Evolutionary conservation across 1,140 invertebrate species (phyloP).

Genomic region (Drosophila lacertosa): DNA sequence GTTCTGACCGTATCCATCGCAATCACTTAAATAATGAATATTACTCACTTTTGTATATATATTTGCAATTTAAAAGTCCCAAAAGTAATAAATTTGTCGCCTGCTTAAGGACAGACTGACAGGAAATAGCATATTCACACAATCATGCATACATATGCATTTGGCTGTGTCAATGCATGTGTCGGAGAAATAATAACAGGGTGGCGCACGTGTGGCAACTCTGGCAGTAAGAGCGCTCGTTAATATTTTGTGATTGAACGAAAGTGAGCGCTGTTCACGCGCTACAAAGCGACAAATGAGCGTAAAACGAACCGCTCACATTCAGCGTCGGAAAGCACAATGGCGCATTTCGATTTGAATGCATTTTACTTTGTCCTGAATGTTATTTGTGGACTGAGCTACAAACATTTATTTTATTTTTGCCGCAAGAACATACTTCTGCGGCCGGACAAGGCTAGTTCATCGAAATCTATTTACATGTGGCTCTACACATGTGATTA

Average conservation of each 20-base stretch:
- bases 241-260: conserved; percentile 15
- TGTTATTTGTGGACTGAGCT: conserved; percentile 19
- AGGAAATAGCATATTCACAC: conserved; percentile 26
- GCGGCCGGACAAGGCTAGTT: neutral
- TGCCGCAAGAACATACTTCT: conserved; percentile 12
- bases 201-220: conserved; percentile 38
- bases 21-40: conserved; percentile 1
- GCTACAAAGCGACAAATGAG: conserved; percentile 53
- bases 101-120: conserved; percentile 13
- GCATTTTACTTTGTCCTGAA: conserved; percentile 22
- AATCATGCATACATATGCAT: neutral
- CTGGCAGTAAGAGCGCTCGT: conserved; percentile 30
- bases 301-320: conserved; percentile 26
- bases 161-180: conserved; percentile 6
- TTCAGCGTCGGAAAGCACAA: conserved; percentile 21
- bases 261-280: conserved; percentile 16
- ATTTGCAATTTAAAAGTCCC: neutral
- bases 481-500: conserved; percentile 26
- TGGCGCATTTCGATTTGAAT: conserved; percentile 36
- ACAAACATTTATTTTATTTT: conserved; percentile 11
- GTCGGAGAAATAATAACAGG: conserved; percentile 13
- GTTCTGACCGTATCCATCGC: neutral
- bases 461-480: neutral
- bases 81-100: conserved; percentile 19
- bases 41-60: conserved; percentile 17